Evolutionary conservation across 30 jellyfish, hydroid and myxozoan genomes (phyloP), one percentile per base, ranked within the genome.

Genomic region (Rhopilema esculentum): DNA sequence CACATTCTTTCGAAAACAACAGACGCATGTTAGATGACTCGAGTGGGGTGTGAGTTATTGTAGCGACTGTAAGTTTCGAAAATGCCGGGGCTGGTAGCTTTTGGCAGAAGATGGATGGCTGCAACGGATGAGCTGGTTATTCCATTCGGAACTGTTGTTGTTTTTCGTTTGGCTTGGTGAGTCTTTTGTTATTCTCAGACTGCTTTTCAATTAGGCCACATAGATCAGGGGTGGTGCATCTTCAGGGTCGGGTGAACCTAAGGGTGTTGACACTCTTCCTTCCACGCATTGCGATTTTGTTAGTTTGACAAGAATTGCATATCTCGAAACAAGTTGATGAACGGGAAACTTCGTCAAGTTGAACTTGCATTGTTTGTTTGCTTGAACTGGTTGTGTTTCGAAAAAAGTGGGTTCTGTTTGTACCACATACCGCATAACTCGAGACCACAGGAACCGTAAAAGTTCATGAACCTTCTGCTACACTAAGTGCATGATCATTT

Each of bases 121-220:
- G 97, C 92, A 23, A 78, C 97, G 72, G 98, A 93, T 77, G 98
- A 89, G 48, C 72, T 93, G 57, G 97, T 93, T 62, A 79, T 93
- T 77, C 95, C 98, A 17, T 93, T 87, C 88, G 97, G 95, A 63
- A 51, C 77, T 19, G 27, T 91, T 49, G 74, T 88, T 64, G 80
- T 76, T 32, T n/a, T 88, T 15, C 91, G 98, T 7, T 31, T 76
- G 24, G 85, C 89, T 18, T 87, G 98, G 98, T 93, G n/a, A 73
- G 97, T 76, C n/a, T 25, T 48, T 27, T 74, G 72, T 12, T 29
- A 17, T 18, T 53, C 48, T 12, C 6, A 2, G 12, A 6, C 57
- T 6, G 57, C 9, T 40, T 40, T 40, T 40, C n/a, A n/a, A n/a
- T n/a, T 40, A 40, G 57, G 57, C 57, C 57, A 6, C 12, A 6